phyloP scores from a whole-genome alignment of 1,140 invertebrate genomes.

The Mercenaria mercenaria region DNA sequence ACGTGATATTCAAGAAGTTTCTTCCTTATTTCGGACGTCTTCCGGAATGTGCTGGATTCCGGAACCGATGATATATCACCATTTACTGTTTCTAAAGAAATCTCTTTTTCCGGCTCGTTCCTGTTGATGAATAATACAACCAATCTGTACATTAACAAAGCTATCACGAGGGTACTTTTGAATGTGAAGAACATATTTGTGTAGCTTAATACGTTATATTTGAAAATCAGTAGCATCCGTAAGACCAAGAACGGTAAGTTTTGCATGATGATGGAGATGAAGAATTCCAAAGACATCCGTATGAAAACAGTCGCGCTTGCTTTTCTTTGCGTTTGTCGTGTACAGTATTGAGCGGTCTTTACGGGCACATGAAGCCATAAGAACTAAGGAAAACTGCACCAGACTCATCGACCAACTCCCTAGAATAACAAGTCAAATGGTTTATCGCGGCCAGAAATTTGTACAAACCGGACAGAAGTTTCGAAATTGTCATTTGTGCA shows the following conservation, averaged over 20 bases:
- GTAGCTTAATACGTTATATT: slow-evolving; percentile 95
- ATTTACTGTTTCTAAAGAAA: slow-evolving; percentile 43
- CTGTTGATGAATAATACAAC: slow-evolving; percentile 74
- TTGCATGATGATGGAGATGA: slow-evolving; percentile 79
- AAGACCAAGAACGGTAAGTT: slow-evolving; percentile 82
- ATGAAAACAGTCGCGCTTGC: slow-evolving; percentile 69
- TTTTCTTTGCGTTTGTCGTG: slow-evolving; percentile 9
- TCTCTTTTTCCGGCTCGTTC: slow-evolving; percentile 1
- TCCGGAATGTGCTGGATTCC: slow-evolving; percentile 5
- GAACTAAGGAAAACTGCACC: slow-evolving; percentile 95
- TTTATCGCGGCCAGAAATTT: no score
- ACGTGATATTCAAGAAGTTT: slow-evolving; percentile 27
- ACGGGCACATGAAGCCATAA: slow-evolving; percentile 94
- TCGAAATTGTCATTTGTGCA: no score
- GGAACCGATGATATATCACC: neutral
- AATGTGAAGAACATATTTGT: slow-evolving; percentile 97
- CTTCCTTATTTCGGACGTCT: slow-evolving; percentile 50
- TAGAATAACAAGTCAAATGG: no score
- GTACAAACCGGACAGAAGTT: no score
- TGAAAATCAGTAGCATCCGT: slow-evolving; percentile 91
- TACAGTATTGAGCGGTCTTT: slow-evolving; percentile 85
- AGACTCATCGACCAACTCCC: slow-evolving; percentile 91
- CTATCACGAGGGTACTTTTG: slow-evolving; percentile 94
- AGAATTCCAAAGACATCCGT: slow-evolving; percentile 80
- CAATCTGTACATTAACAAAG: slow-evolving; percentile 87